Evolutionary conservation across 2,888 invertebrate species (phyloP).

Genomic region (Lepetodrilus schrolli): DNA sequence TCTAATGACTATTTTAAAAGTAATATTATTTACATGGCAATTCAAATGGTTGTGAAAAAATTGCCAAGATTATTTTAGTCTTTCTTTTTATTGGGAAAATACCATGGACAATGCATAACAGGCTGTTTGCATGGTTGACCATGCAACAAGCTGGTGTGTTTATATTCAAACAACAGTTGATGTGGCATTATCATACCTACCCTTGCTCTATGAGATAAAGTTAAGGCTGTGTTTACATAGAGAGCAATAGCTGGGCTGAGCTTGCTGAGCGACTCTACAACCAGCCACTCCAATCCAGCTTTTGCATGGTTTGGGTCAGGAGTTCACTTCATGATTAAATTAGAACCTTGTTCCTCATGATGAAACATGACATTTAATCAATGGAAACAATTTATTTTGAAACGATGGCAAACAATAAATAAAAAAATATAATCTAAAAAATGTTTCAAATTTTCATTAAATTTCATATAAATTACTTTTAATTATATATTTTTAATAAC

Average conservation of each 20-base stretch:
- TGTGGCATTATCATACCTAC: conserved; percentile 2
- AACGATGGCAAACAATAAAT: background rate
- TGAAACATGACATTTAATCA: conserved; percentile 15
- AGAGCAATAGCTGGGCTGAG: background rate
- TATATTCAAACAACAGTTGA: background rate
- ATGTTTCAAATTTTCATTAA: no score
- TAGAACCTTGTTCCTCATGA: background rate
- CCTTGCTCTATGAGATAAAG: background rate
- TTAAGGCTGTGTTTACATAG: conserved; percentile 11
- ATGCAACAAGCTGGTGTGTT: no score
- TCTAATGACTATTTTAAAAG: no score
- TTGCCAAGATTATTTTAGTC: no score
- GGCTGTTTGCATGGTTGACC: conserved; percentile 3
- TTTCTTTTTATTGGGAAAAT: no score
- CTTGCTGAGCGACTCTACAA: background rate
- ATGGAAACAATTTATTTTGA: background rate
- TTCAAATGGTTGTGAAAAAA: no score
- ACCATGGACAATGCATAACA: conserved; percentile 2
- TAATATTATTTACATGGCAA: no score
- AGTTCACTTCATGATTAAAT: background rate
- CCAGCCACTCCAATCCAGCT: no score
- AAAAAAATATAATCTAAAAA: background rate
- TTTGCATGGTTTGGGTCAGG: background rate
- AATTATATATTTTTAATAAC: no score
- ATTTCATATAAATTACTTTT: no score